phyloP scores from a whole-genome alignment of 1,140 invertebrate species.

The Euborellia annulipes region DNA sequence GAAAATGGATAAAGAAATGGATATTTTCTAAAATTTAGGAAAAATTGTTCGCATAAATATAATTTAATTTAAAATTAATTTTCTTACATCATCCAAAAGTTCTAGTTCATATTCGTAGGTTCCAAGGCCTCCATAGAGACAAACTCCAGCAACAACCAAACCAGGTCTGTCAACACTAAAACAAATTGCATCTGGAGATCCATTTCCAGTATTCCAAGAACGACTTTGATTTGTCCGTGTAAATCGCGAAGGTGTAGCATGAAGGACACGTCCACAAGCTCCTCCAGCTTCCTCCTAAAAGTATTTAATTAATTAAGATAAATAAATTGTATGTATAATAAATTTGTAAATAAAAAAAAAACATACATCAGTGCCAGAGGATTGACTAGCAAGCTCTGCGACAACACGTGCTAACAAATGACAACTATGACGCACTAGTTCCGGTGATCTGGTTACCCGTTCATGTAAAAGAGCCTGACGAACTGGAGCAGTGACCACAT shows the following conservation, averaged over 20 bases:
- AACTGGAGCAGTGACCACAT: slow-evolving; percentile 65
- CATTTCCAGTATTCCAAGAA: slow-evolving; percentile 94
- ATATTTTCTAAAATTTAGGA: too few relatives aligned
- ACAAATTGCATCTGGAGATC: slow-evolving; percentile 90
- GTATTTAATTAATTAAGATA: slow-evolving; percentile 11
- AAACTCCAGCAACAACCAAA: slow-evolving; percentile 74
- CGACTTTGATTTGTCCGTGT: slow-evolving; percentile 71
- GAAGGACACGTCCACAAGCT: slow-evolving; percentile 48
- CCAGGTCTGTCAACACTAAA: slow-evolving; percentile 84
- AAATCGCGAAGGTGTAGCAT: slow-evolving; percentile 79
- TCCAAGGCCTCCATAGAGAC: slow-evolving; percentile 75
- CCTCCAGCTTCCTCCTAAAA: slow-evolving; percentile 43
- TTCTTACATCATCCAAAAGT: slow-evolving; percentile 65
- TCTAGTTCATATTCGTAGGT: slow-evolving; percentile 85
- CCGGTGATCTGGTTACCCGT: slow-evolving; percentile 34
- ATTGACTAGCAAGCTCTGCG: slow-evolving; percentile 73
- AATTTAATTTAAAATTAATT: too few relatives aligned
- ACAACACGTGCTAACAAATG: slow-evolving; percentile 70
- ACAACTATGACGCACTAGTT: slow-evolving; percentile 68
- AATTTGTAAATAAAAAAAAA: slow-evolving; percentile 9
- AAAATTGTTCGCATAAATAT: too few relatives aligned
- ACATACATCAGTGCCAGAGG: slow-evolving; percentile 43
- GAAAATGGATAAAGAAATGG: too few relatives aligned
- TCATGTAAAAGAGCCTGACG: slow-evolving; percentile 44
- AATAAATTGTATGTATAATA: slow-evolving; percentile 11